Percentiles rank a stretch among this genome's conserved stretches.
Evolutionary conservation across 35 echinoderm and acorn worm genomes (phyloP).

Genomic region (Stichopus chloronotus): DNA sequence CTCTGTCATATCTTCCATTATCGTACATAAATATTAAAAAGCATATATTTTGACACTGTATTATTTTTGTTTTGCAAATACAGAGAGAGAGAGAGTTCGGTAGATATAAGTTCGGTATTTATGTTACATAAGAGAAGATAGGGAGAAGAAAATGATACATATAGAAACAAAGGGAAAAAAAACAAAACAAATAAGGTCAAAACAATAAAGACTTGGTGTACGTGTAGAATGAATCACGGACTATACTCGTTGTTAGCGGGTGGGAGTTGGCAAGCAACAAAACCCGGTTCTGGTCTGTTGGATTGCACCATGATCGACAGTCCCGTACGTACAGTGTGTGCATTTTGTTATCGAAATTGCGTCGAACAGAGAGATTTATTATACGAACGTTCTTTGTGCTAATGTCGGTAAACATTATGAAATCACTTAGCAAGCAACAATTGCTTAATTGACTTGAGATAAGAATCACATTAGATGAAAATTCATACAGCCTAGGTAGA

Average conservation of each 20-base stretch:
- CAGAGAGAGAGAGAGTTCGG: neutral
- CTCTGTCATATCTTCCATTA: conserved; percentile 30
- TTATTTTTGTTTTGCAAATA: neutral
- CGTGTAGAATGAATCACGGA: conserved; percentile 31
- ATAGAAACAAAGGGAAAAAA: neutral
- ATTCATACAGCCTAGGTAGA: neutral
- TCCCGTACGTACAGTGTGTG: too few relatives aligned
- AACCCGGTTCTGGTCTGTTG: neutral
- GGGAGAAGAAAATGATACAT: neutral
- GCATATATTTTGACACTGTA: conserved; percentile 26
- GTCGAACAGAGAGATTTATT: too few relatives aligned
- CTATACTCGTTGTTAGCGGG: conserved; percentile 4
- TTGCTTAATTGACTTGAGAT: conserved; percentile 28
- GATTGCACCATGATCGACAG: neutral
- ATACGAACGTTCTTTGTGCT: neutral
- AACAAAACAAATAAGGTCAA: too few relatives aligned
- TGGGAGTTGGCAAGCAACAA: conserved; percentile 23
- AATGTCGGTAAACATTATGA: conserved; percentile 1
- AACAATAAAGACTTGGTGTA: neutral
- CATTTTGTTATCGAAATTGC: too few relatives aligned
- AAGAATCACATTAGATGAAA: conserved; percentile 42
- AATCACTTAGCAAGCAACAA: neutral
- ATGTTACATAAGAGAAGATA: neutral
- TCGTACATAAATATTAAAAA: conserved; percentile 33
- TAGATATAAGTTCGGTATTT: too few relatives aligned